These are phyloP conservation scores for Galendromus occidentalis DNA, from an alignment of 1,140 invertebrate species.

Conservation along the genomic window DNA sequence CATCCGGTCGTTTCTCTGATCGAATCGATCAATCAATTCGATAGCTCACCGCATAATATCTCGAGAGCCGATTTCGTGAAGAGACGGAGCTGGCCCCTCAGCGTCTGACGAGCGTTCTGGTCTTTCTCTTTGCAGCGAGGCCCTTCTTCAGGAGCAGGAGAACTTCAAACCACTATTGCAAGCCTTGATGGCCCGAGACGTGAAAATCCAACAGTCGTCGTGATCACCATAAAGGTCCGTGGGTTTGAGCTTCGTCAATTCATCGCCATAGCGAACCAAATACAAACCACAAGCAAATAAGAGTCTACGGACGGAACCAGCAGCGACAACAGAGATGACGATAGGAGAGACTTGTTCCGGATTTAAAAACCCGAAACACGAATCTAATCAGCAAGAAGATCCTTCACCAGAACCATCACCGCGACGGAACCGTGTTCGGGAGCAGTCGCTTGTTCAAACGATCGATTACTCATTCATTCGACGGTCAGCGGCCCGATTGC, in stretches of 20 bases:
- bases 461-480: too few species aligned
- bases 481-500: too few species aligned
- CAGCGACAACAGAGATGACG: background rate
- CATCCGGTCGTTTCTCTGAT: too few species aligned
- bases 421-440: too few species aligned
- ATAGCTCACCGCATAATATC: too few species aligned
- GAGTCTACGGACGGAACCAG: background rate
- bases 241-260: background rate
- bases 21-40: too few species aligned
- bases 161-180: slow-evolving; percentile 9
- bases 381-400: background rate
- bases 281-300: background rate
- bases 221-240: background rate
- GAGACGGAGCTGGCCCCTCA: too few species aligned
- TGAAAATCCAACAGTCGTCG: slow-evolving; percentile 5
- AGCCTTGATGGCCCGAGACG: slow-evolving; percentile 5
- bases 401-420: too few species aligned
- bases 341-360: background rate
- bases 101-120: background rate
- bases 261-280: background rate
- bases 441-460: too few species aligned
- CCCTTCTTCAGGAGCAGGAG: slow-evolving; percentile 11
- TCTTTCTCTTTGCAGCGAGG: background rate
- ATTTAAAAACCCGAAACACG: background rate
- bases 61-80: too few species aligned